Base-by-base conservation (phyloP, 2,797 vertebrate species). In the Rhadinocentrus ornatus region DNA sequence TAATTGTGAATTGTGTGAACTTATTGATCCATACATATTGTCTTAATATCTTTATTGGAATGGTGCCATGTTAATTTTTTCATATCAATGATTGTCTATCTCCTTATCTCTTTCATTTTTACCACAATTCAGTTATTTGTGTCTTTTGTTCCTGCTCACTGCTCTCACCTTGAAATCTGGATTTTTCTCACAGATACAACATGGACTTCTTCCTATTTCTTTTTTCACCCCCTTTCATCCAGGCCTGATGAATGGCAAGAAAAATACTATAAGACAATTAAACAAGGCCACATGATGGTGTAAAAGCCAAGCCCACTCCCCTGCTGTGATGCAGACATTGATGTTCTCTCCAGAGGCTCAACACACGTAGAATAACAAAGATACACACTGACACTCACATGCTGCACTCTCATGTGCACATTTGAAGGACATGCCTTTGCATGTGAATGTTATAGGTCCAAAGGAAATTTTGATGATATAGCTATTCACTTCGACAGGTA, bases 251-350 rank as follows among this genome's bases (percentile, higher is more conserved):
- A 81, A 87, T 73, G 69, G 64, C 59, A 50, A 60, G 69, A 72
- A 62, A 70, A 73, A 81, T 71, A 67, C 75, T 70, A 18, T n/a
- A 54, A 65, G 75, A 86, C 81, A 88, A 86, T 88, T 81, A 84
- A 68, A 83, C 82, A 85, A 87, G 85, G 80, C 85, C 76, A 77
- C 68, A 70, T 56, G 64, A 71, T 67, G 72, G 62, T 74, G 59
- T 69, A 82, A 87, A 69, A 75, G 56, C 70, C 29, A 55, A 74
- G 60, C 59, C 26, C 34, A 26, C 62, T 73, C 75, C 67, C 56
- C 61, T 48, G 54, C 52, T 56, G 79, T 52, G 46, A 82, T 61
- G 61, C 32, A 50, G 66, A 74, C 81, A 73, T 64, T 81, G 72
- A 88, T 78, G 80, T 73, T 69, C 29, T 73, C 74, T 68, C 35